phyloP scores from a whole-genome alignment of 2,113 vertebrate species.

The Microcebus lehilahytsara region DNA sequence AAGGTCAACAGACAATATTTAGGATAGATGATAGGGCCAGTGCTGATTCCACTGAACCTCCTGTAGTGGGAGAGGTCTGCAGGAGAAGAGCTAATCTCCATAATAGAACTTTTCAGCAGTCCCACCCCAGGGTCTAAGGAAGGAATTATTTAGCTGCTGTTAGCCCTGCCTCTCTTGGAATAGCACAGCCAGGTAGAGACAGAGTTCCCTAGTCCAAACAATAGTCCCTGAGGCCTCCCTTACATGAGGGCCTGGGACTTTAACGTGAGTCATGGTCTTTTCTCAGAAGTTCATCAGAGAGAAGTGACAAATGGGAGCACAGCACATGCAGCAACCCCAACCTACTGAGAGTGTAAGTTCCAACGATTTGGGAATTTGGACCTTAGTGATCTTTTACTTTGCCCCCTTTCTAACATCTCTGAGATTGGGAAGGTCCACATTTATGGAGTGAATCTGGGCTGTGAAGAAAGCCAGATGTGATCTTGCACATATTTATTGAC shows the following conservation, averaged over 20 bases:
- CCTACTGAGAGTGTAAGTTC: neutral
- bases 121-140: neutral
- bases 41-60: neutral
- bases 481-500: neutral
- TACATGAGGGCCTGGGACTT: neutral
- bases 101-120: neutral
- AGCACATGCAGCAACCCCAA: neutral
- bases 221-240: neutral
- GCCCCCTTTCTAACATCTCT: neutral
- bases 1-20: neutral
- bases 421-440: neutral
- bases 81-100: neutral
- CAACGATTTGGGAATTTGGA: neutral
- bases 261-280: neutral
- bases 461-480: neutral
- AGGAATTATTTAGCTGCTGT: neutral
- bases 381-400: neutral
- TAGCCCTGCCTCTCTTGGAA: neutral
- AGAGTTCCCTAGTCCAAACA: neutral
- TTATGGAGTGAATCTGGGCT: neutral
- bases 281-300: neutral
- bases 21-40: neutral
- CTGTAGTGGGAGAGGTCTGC: neutral
- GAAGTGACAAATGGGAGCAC: neutral
- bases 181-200: conserved; percentile 7